These are phyloP conservation scores for Platanista minor DNA, from an alignment of 2,113 vertebrate genomes.

Conservation along the genomic window DNA sequence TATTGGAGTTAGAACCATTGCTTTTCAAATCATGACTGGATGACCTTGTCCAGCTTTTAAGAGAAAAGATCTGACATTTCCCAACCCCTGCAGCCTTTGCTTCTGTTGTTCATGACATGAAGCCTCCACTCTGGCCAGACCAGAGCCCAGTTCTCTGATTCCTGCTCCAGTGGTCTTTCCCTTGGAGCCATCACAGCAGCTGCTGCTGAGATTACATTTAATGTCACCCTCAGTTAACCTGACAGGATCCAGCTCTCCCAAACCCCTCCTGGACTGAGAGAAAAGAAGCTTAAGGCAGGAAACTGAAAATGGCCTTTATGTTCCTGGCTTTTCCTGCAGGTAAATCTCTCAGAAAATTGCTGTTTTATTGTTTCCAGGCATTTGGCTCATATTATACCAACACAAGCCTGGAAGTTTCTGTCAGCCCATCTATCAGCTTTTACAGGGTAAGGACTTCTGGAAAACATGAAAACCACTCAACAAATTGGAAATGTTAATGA, in stretches of 20 bases:
- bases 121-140: not conserved
- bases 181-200: fast-evolving
- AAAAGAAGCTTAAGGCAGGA: not conserved
- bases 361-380: slow-evolving; percentile 74
- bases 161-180: not conserved
- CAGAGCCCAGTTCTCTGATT: not conserved
- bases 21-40: not conserved
- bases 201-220: not conserved
- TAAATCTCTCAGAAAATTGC: slow-evolving; percentile 67
- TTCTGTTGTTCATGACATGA: not conserved
- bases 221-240: slow-evolving; percentile 14
- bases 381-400: slow-evolving; percentile 56
- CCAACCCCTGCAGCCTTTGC: not conserved
- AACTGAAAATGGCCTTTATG: not conserved
- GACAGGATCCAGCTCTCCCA: not conserved
- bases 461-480: not conserved
- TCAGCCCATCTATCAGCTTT: slow-evolving; percentile 14
- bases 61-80: not conserved
- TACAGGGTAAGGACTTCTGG: not conserved
- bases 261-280: not conserved
- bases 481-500: not conserved
- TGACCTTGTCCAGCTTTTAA: not conserved
- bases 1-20: not conserved
- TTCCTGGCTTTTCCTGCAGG: slow-evolving; percentile 23
- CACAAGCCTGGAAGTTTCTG: slow-evolving; percentile 43